Base-by-base conservation (phyloP, 2,888 invertebrate species). In the Mimumesa dahlbomi region DNA sequence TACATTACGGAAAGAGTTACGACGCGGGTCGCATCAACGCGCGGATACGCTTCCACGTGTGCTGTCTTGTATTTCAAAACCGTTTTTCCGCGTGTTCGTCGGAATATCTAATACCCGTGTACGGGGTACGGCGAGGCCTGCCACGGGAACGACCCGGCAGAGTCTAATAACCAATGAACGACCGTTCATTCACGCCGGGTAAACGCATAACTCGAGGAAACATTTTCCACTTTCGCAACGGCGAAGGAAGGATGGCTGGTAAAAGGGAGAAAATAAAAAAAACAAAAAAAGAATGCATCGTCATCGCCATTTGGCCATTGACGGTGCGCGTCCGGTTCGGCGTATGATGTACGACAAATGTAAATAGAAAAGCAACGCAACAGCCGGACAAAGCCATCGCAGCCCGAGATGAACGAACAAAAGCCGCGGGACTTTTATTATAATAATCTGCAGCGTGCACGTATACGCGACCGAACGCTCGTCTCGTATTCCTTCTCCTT, bases 401-500 rank as follows among this genome's bases (percentile, higher is more conserved):
- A 63, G n/a, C n/a, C 34, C 56, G 59, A 71, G 67, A 71, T 52
- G 66, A 58, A 50, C 68, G 77, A 74, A 83, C 74, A 79, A 83
- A n/a, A 73, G 77, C 70, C 58, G 63, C 53, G 75, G 73, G 76
- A 83, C 79, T 84, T 83, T 84, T 83, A 84, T 84, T 83, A 84
- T 84, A 83, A 84, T 84, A 84, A 84, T 83, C 77, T 74, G 73
- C 79, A 70, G 69, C 70, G 63, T 45, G 67, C 46, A 52, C 40
- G 65, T 61, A 63, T 53, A n/a, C n/a, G 72, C 71, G 64, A 62
- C 73, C 68, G 64, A 77, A 79, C 62, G 64, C 63, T 61, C 59
- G 57, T 59, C 56, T 52, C 62, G 56, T 45, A 56, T 31, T 43
- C 40, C 71, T 48, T 49, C 59, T 48, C 38, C 53, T 53, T 45